These are phyloP conservation scores for Kryptolebias marmoratus DNA, from an alignment of 2,113 vertebrate species.

Conservation along the genomic window DNA sequence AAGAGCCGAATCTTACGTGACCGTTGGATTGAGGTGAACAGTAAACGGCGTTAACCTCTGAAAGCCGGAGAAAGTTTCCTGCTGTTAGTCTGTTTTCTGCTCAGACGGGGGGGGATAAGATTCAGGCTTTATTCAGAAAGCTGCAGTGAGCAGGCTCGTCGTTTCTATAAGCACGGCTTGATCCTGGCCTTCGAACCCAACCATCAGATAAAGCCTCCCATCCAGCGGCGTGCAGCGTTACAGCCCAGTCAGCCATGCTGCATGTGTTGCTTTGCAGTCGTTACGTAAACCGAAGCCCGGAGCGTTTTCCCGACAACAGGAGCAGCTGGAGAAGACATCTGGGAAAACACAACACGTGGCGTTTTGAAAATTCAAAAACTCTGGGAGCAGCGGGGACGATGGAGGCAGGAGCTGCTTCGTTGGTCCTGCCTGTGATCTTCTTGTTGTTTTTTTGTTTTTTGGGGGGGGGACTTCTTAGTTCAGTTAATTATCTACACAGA, in stretches of 20 bases:
- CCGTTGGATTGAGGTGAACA: no score
- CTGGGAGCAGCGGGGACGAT: conserved; percentile 18
- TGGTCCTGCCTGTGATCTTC: conserved; percentile 29
- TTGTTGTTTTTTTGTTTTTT: conserved; percentile 1
- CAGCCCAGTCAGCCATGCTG: conserved; percentile 50
- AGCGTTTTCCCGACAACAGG: conserved; percentile 60
- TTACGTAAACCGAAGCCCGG: conserved; percentile 73
- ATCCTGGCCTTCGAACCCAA: conserved; percentile 17
- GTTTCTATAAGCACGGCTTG: neutral
- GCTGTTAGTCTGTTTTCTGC: no score
- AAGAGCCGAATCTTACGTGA: no score
- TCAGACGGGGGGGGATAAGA: no score
- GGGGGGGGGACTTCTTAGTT: conserved; percentile 10
- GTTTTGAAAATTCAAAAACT: conserved; percentile 60
- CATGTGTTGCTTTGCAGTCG: conserved; percentile 66
- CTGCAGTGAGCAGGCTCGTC: no score
- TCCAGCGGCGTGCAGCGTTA: conserved; percentile 45
- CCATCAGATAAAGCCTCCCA: conserved; percentile 50
- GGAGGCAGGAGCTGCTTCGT: conserved; percentile 24
- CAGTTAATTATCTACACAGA: conserved; percentile 39
- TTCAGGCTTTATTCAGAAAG: no score
- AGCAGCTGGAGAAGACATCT: conserved; percentile 70
- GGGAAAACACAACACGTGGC: conserved; percentile 57
- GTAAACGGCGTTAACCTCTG: no score
- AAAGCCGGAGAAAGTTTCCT: no score